These are phyloP conservation scores for Laupala kohalensis DNA, from an alignment of 1,140 invertebrate genomes.

Conservation along the genomic window DNA sequence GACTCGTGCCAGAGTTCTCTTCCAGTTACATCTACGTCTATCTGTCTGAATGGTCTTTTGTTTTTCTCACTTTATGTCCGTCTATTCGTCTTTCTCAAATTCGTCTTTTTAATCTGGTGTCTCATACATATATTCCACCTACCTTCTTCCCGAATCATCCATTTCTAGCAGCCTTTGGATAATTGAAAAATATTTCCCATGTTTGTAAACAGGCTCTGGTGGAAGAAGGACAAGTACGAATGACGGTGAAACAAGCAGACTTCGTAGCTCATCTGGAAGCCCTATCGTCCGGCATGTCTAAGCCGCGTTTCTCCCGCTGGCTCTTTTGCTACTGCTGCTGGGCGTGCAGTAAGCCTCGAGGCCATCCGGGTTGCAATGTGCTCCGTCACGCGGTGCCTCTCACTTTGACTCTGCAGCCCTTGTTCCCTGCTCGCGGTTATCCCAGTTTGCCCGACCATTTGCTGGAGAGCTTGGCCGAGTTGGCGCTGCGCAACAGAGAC, in stretches of 20 bases:
- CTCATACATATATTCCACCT: not conserved
- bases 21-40: too few species aligned
- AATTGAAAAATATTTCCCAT: not conserved
- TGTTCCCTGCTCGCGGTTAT: not conserved
- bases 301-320: too few species aligned
- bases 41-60: too few species aligned
- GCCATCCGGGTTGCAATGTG: not conserved
- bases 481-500: not conserved
- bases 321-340: too few species aligned
- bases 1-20: too few species aligned
- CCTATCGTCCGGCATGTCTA: conserved; percentile 16
- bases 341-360: too few species aligned
- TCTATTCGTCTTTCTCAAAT: too few species aligned
- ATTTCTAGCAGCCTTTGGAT: too few species aligned
- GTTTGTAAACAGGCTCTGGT: conserved; percentile 20
- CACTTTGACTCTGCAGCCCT: not conserved
- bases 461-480: not conserved
- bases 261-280: conserved; percentile 29
- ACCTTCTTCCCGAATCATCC: not conserved
- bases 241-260: conserved; percentile 29
- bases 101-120: not conserved
- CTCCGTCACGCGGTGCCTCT: not conserved
- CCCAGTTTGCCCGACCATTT: not conserved
- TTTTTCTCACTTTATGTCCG: too few species aligned
- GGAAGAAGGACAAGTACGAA: conserved; percentile 26